Evolutionary conservation across 2,888 invertebrate species (phyloP).

Genomic region (Parasteatoda lunata): DNA sequence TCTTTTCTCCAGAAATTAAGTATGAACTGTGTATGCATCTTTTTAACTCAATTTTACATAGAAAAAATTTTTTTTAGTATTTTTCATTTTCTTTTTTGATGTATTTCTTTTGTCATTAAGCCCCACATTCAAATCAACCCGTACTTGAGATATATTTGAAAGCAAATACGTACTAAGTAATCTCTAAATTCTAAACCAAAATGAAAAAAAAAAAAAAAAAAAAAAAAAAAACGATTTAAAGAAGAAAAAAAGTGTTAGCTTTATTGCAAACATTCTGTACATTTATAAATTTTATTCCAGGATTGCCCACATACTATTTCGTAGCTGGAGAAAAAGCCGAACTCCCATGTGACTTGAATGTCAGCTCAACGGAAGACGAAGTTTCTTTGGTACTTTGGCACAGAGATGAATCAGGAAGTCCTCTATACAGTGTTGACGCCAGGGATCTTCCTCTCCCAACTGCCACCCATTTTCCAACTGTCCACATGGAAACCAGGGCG

Average conservation of each 20-base stretch:
- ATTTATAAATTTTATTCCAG: slow-evolving; percentile 19
- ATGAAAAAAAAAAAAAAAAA: neutral
- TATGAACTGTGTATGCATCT: no score
- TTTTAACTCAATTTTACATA: neutral
- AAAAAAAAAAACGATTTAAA: neutral
- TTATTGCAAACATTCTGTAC: neutral
- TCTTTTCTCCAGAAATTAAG: no score
- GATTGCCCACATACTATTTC: slow-evolving; percentile 49
- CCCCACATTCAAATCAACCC: neutral
- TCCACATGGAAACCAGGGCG: slow-evolving; percentile 70
- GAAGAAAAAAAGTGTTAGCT: neutral
- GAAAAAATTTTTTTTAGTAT: neutral
- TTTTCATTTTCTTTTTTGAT: neutral
- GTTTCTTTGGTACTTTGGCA: slow-evolving; percentile 71
- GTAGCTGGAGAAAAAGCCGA: slow-evolving; percentile 68
- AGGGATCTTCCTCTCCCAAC: slow-evolving; percentile 62
- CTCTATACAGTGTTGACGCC: slow-evolving; percentile 70
- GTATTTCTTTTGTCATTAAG: neutral
- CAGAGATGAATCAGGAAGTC: slow-evolving; percentile 67
- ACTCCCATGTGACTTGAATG: slow-evolving; percentile 70
- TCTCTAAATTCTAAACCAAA: neutral
- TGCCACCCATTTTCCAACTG: slow-evolving; percentile 67
- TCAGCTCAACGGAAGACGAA: slow-evolving; percentile 69
- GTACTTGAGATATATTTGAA: neutral
- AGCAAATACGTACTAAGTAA: neutral